Base-by-base conservation (phyloP, 2,888 invertebrate species). In the Idaea dimidiata region DNA sequence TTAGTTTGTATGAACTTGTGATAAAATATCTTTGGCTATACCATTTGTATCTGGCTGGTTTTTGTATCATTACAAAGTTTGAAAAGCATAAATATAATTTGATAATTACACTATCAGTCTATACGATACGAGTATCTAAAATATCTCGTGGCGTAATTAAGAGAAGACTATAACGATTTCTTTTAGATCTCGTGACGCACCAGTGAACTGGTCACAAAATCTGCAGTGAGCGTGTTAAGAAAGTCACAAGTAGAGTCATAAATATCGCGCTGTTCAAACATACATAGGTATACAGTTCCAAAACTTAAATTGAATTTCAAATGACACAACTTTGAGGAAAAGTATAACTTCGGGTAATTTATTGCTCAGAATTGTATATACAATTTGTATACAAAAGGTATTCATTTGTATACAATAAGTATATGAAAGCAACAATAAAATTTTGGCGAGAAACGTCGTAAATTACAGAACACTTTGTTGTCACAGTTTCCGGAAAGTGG, bases 371-470 rank as follows among this genome's bases (percentile, higher is more conserved):
- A 43, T 24, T 24, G 24, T 24, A 24, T 5, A 24, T 14, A 43
- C 14, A 43, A 14, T 43, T 43, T 10, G 43, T 43, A 14, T 43
- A 43, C 43, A 43, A 43, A 10, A 43, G 43, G 43, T 43, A 43
- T 14, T 8, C 14, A 43, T 10, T 1, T 43, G 14, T 43, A 43
- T 43, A 14, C 14, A 14, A 43, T 43, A 43, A 10, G 43, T 43
- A 43, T 43, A 43, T 43, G 14, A 43, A 14, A 43, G 43, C 43
- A 43, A 43, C 43, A 43, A 43, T 43, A 43, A 43, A 43, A 43
- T 43, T 43, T 43, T 43, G 43, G 43, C 43, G 43, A 43, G 43
- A 43, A 43, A 43, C 43, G 43, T 43, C 43, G 43, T 43, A 43
- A 43, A 43, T 43, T 43, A 14, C 43, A 43, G 43, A 43, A 43